Evolutionary conservation across 1,140 invertebrate genomes (phyloP), one percentile per base, ranked within the genome.

Genomic region (Ditylenchus dipsaci): DNA sequence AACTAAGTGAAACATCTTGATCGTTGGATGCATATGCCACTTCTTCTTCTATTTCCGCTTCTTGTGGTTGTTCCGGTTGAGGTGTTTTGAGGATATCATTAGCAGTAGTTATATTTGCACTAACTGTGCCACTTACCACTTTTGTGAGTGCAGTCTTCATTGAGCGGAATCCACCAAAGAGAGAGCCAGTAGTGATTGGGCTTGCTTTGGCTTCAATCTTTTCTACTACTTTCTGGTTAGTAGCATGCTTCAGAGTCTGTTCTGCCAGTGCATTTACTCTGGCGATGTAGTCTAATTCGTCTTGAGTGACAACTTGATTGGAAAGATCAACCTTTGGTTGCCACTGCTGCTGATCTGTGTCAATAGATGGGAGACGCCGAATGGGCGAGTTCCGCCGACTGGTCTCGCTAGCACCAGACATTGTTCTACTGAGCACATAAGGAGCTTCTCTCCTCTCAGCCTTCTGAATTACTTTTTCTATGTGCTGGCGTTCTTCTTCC

Each of bases 381-480:
- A 53, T 26, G 23, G 30, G 27, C 26, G 8, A 61, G 13, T 33
- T 33, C 21, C 11, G 26, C 59, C 23, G 47, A 23, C n/a, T 45
- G 11, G 30, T 42, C 21, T 49, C 21, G 19, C 63, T 42, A 8
- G 43, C 43, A 43, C 45, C 33, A 63, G 26, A 29, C 17, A 33
- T 21, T 47, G 29, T 65, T 3, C 49, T 3, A 53, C 49, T 53
- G 57, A 72, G n/a, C 13, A 71, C 49, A 23, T 67, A 72, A 29
- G 71, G 73, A 23, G 60, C 17, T 47, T 73, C 43, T 1, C 65
- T 17, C 19, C 47, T 49, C 19, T 69, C 63, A 1, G 73, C 73
- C 33, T 73, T 73, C 13, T 65, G 49, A 9, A 73, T 63, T 29
- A 73, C 71, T 56, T 75, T 30, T 42, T 27, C 66, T 30, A 73